Base-by-base conservation (phyloP, 1,140 invertebrate genomes). In the Asobara japonica region DNA sequence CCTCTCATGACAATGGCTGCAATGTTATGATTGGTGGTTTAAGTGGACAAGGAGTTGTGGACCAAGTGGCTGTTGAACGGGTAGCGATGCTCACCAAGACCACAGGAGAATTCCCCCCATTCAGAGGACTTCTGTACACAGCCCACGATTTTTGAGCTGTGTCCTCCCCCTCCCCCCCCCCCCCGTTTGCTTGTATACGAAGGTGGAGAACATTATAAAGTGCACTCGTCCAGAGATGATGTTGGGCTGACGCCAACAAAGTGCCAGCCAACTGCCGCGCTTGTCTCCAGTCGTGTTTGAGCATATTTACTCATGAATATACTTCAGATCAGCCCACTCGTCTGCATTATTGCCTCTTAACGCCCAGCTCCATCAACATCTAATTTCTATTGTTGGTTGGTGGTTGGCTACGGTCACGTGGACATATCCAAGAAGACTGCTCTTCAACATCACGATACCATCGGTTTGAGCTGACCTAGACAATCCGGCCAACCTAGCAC, bases 301-400 rank as follows among this genome's bases (percentile, higher is more conserved):
- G 76, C 74, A 80, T 82, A 79, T 82, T 82, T 82, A 73, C 73
- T 72, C 51, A 33, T 73, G 61, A 20, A 16, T 68, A 56, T 31
- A 68, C 66, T 68, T 56, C n/a, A 33, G 33, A 41, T 41, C 30
- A 29, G 8, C 18, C 33, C 11, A 61, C 30, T 48, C 45, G 27
- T 41, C 36, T 29, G 16, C 29, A 25, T 27, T 45, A 45, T 45
- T 45, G 41, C 41, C 41, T 45, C 41, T 45, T 45, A 45, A 45
- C 41, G 18, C 41, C n/a, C 41, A 45, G n/a, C 18, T 16, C 7
- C 41, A 45, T 45, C n/a, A 16, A 45, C 11, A 16, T 45, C 41
- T 45, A 45, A 45, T 45, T 45, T 45, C 13, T 11, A 45, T 45
- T 13, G 5, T 45, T 45, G n/a, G n/a, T n/a, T 45, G 41, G 7